Evolutionary conservation across 1,140 invertebrate genomes (phyloP), one percentile per base, ranked within the genome.

Genomic region (Papilio machaon): DNA sequence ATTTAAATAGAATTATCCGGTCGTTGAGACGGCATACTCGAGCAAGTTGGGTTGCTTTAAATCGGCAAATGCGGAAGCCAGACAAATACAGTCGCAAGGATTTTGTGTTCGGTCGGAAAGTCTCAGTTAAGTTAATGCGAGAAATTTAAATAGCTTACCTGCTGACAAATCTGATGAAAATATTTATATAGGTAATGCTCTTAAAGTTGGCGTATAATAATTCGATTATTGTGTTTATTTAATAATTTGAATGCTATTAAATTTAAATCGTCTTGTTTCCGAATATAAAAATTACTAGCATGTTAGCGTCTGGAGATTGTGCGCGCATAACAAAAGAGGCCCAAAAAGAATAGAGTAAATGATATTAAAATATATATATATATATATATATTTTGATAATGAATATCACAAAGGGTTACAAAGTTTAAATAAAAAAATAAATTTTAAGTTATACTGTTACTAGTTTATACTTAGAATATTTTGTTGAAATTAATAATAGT

Each of bases 1-100:
- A 79, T 79, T 38, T 79, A 38, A 64, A 79, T 58, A 79, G 77
- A 79, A 79, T 79, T 79, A 79, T 79, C 77, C 54, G 58, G 77
- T 64, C n/a, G 77, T 47, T 38, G 58, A 64, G 54, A 79, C 19
- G 58, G 77, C 38, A 79, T 79, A 79, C 38, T 43, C 54, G 10
- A 79, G 77, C 54, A 79, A 64, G 77, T 79, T 79, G 60, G 54
- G 75, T 79, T 79, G 58, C 77, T 79, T 79, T 79, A 49, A 81
- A 81, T 86, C 81, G 82, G 81, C 85, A 82, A 87, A 88, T 80
- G 83, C 83, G 83, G 84, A 88, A 88, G 84, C 84, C 82, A 75
- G 78, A 86, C 81, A 85, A 86, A 83, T 86, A 67, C 58, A 58
- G 38, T 64, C 7, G 17, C 54, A 17, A 43, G 58, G n/a, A 35